Evolutionary conservation across 1,140 invertebrate genomes (phyloP).

Genomic region (Potamilus streckersoni): DNA sequence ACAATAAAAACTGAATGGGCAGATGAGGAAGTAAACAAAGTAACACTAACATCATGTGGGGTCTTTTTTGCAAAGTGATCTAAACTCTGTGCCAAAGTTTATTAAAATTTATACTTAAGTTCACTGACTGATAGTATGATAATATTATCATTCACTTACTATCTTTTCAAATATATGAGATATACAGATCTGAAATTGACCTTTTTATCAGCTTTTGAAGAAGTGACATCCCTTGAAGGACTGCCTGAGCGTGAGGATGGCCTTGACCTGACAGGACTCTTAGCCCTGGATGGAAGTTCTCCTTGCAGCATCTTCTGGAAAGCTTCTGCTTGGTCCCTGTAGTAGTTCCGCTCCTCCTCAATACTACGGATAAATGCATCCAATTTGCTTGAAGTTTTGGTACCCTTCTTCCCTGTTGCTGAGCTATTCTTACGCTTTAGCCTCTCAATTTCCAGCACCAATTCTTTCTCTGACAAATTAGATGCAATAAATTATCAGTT

Average conservation of each 20-base stretch:
- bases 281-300: conserved; percentile 39
- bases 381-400: conserved; percentile 58
- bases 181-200: neutral
- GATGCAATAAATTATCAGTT: conserved; percentile 1
- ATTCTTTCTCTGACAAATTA: conserved; percentile 63
- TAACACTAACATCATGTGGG: too few relatives aligned
- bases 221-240: conserved; percentile 43
- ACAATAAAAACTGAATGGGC: too few relatives aligned
- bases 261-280: conserved; percentile 39
- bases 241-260: conserved; percentile 45
- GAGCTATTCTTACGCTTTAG: conserved; percentile 61
- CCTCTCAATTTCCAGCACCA: conserved; percentile 66
- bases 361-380: conserved; percentile 64
- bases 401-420: conserved; percentile 36
- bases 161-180: neutral
- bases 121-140: neutral
- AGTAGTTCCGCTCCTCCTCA: conserved; percentile 68
- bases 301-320: conserved; percentile 58
- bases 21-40: too few relatives aligned
- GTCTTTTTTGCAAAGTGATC: too few relatives aligned
- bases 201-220: conserved; percentile 46
- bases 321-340: conserved; percentile 62
- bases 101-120: too few relatives aligned
- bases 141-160: neutral
- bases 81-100: too few relatives aligned